Evolutionary conservation across 1,140 invertebrate genomes (phyloP).

Genomic region (Drosophila albomicans): DNA sequence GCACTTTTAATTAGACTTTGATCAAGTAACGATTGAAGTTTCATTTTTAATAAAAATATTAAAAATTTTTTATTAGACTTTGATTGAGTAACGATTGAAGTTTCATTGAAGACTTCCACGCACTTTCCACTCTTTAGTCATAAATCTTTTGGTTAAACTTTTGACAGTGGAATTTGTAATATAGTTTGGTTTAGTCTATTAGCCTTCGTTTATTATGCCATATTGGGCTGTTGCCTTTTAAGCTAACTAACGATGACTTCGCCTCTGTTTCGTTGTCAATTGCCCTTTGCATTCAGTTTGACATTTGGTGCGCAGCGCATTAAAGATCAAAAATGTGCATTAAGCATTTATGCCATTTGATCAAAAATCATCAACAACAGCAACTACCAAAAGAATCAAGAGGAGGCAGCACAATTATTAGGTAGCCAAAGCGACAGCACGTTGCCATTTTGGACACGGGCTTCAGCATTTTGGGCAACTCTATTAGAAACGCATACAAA

Average conservation of each 20-base stretch:
- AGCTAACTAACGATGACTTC: not conserved
- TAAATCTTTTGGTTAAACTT: no score
- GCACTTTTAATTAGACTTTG: no score
- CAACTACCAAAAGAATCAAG: slow-evolving; percentile 21
- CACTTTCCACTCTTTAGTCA: no score
- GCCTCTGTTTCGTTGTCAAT: slow-evolving; percentile 9
- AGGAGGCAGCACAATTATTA: slow-evolving; percentile 52
- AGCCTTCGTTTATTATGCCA: not conserved
- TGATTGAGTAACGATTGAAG: no score
- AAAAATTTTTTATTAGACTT: no score
- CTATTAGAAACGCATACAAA: slow-evolving; percentile 60
- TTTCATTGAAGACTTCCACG: no score
- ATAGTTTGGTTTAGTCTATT: not conserved
- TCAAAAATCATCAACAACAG: slow-evolving; percentile 24
- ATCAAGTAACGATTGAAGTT: no score
- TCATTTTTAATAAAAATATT: no score
- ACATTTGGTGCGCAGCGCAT: slow-evolving; percentile 46
- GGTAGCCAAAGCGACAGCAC: slow-evolving; percentile 48
- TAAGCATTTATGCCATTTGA: slow-evolving; percentile 58
- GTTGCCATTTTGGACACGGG: slow-evolving; percentile 68
- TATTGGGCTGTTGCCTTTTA: slow-evolving; percentile 4
- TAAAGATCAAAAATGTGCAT: slow-evolving; percentile 59
- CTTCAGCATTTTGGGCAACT: slow-evolving; percentile 61
- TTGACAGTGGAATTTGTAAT: no score
- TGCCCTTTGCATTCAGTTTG: slow-evolving; percentile 61